phyloP scores from a whole-genome alignment of 2,113 vertebrate genomes.

The Plestiodon gilberti region DNA sequence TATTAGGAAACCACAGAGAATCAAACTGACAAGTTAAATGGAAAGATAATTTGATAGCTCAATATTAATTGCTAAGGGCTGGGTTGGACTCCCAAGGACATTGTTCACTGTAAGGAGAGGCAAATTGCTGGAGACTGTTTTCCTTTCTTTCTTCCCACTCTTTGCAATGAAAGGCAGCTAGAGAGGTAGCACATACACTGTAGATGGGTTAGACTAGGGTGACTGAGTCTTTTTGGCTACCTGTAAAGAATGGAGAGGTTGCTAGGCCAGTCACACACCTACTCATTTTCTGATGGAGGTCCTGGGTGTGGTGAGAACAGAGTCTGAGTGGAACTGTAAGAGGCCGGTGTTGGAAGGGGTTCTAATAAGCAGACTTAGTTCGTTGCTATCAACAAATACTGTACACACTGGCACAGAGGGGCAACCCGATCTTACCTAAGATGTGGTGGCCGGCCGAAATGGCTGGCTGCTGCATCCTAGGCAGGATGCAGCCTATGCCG shows the following conservation, averaged over 20 bases:
- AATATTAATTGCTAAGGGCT: constrained; percentile 38
- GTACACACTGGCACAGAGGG: too few relatives aligned
- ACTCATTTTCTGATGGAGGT: background rate
- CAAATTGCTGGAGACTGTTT: constrained; percentile 22
- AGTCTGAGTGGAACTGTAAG: background rate
- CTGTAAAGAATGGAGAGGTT: background rate
- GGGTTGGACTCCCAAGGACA: constrained; percentile 27
- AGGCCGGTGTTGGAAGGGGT: too few relatives aligned
- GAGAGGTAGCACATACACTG: constrained; percentile 16
- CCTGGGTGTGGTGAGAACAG: background rate
- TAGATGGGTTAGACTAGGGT: background rate
- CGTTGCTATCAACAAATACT: too few relatives aligned
- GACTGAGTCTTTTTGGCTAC: background rate
- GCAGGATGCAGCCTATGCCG: too few relatives aligned
- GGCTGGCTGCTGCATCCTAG: too few relatives aligned
- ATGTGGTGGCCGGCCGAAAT: too few relatives aligned
- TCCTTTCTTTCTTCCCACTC: constrained; percentile 33
- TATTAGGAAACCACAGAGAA: constrained; percentile 24
- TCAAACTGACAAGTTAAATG: constrained; percentile 37
- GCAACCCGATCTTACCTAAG: too few relatives aligned
- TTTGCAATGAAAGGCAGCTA: background rate
- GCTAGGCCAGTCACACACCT: background rate
- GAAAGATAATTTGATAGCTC: constrained; percentile 26
- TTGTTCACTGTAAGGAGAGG: constrained; percentile 13
- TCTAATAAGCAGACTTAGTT: too few relatives aligned